phyloP scores from a whole-genome alignment of 92 coral and sea anemone genomes.

The Porites evermanni region DNA sequence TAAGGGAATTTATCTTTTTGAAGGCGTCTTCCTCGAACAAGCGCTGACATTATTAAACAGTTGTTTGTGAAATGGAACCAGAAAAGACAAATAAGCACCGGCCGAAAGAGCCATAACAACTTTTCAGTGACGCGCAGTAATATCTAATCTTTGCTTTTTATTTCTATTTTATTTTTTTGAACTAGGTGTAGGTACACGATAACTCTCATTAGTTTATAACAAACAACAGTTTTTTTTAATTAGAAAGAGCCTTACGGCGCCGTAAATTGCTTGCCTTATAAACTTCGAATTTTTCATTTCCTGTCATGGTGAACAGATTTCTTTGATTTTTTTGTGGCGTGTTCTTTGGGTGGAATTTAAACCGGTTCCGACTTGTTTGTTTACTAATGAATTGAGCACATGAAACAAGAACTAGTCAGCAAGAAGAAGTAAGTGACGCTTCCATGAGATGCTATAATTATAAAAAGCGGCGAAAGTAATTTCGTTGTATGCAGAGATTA shows the following conservation, averaged over 20 bases:
- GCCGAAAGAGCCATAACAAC: not conserved
- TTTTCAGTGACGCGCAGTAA: not conserved
- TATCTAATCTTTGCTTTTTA: not conserved
- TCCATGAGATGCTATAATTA: not conserved
- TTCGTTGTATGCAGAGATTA: not conserved
- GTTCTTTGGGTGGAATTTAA: not conserved
- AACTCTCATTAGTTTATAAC: not conserved
- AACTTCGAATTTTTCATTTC: constrained; percentile 29
- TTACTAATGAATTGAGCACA: not conserved
- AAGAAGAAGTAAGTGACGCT: not conserved
- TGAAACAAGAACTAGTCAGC: not conserved
- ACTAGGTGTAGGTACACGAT: not conserved
- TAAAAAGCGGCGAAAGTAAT: not conserved
- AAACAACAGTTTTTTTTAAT: not conserved
- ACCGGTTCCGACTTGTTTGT: not conserved
- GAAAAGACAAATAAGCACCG: not conserved
- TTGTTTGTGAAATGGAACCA: not conserved
- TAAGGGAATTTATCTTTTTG: not conserved
- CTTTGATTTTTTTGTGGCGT: not conserved
- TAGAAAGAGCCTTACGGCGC: constrained; percentile 21
- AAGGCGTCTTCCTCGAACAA: not conserved
- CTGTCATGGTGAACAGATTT: constrained; percentile 14
- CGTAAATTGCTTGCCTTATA: constrained; percentile 17
- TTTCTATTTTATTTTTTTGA: not conserved
- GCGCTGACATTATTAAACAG: not conserved